These are phyloP conservation scores for Pampus argenteus DNA, from an alignment of 2,797 vertebrate genomes.

Conservation along the genomic window DNA sequence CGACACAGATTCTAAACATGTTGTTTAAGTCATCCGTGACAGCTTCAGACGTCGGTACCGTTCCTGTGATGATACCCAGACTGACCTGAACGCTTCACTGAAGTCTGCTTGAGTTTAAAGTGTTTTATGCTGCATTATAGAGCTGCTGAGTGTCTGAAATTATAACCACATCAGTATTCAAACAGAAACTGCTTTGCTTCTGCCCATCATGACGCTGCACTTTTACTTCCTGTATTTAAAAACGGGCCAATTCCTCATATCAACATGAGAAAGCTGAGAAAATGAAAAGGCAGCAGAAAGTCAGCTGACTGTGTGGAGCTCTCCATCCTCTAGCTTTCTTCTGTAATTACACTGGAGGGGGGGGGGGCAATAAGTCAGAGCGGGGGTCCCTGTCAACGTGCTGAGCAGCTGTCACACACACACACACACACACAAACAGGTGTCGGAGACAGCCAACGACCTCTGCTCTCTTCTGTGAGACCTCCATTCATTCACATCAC, in stretches of 20 bases:
- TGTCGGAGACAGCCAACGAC: conserved; percentile 70
- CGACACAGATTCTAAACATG: too few relatives aligned
- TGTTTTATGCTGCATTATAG: too few relatives aligned
- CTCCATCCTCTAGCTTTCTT: conserved; percentile 28
- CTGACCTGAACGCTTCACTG: too few relatives aligned
- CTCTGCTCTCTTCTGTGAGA: conserved; percentile 67
- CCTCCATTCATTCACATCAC: conserved; percentile 65
- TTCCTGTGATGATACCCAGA: too few relatives aligned
- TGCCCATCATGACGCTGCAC: conserved; percentile 33
- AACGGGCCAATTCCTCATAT: conserved; percentile 39
- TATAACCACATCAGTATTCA: not conserved
- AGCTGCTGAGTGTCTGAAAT: too few relatives aligned
- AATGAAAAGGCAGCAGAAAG: conserved; percentile 38
- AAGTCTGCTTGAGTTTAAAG: too few relatives aligned
- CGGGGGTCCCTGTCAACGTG: conserved; percentile 46
- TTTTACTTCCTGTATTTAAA: conserved; percentile 54
- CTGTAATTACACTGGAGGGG: conserved; percentile 59
- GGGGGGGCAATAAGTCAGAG: conserved; percentile 39
- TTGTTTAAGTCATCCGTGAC: too few relatives aligned
- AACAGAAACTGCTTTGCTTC: not conserved
- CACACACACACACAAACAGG: conserved; percentile 57
- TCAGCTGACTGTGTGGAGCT: conserved; percentile 42
- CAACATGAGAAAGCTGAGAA: conserved; percentile 12
- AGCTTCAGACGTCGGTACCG: too few relatives aligned
- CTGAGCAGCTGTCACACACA: conserved; percentile 66